These are phyloP conservation scores for Montifringilla adamsi DNA, from an alignment of 2,113 vertebrate genomes.

Conservation along the genomic window DNA sequence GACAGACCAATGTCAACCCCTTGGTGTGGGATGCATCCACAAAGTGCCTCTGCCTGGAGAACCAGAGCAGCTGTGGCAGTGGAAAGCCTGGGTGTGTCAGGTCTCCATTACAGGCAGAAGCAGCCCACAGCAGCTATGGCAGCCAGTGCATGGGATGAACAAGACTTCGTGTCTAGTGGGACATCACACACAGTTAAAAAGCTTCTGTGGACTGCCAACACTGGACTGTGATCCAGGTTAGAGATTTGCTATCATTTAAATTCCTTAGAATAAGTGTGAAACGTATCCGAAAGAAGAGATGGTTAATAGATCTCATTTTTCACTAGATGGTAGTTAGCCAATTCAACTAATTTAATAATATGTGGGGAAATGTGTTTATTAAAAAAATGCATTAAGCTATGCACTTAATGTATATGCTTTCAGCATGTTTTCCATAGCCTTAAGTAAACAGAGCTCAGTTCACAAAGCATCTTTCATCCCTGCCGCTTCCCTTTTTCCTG, in stretches of 20 bases:
- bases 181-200: not conserved
- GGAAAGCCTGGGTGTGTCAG: not conserved
- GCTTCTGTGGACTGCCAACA: not conserved
- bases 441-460: not conserved
- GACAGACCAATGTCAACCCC: not conserved
- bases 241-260: not conserved
- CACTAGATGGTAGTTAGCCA: not conserved
- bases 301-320: not conserved
- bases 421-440: not conserved
- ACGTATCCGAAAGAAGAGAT: not conserved
- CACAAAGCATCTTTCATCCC: not conserved
- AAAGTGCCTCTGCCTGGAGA: not conserved
- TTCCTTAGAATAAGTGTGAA: not conserved
- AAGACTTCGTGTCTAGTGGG: not conserved
- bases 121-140: not conserved
- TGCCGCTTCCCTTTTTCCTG: not conserved
- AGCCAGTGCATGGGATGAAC: not conserved
- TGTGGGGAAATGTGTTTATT: not conserved
- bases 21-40: fast-evolving
- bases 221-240: not conserved
- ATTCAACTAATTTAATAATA: not conserved
- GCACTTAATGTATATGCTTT: not conserved
- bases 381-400: not conserved
- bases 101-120: not conserved
- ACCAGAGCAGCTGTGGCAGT: not conserved